phyloP scores from a whole-genome alignment of 2,113 vertebrate genomes.

The Ophiodon elongatus region DNA sequence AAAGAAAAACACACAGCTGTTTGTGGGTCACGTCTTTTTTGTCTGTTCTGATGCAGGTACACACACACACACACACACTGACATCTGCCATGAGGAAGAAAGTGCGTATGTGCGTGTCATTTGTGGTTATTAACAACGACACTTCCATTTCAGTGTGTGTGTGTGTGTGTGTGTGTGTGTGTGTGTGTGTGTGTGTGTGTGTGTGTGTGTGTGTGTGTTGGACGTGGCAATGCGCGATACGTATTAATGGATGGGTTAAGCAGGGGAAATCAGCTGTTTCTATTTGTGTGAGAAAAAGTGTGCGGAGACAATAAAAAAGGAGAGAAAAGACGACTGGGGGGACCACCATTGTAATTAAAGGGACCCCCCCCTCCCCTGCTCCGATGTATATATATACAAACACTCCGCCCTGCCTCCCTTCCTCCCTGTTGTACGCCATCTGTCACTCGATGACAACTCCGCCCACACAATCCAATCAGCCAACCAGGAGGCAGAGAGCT shows the following conservation, averaged over 20 bases:
- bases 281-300: background rate
- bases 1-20: conserved; percentile 29
- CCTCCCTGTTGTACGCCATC: conserved; percentile 89
- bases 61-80: too few species aligned
- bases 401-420: conserved; percentile 32
- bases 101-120: background rate
- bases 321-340: conserved; percentile 2
- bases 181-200: too few species aligned
- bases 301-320: background rate
- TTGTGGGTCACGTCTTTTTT: conserved; percentile 21
- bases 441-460: conserved; percentile 88
- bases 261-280: background rate
- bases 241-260: background rate
- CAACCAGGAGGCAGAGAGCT: conserved; percentile 78
- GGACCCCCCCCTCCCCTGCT: conserved; percentile 5
- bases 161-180: too few species aligned
- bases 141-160: too few species aligned
- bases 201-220: too few species aligned
- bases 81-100: background rate
- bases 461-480: conserved; percentile 85
- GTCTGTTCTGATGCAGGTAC: conserved; percentile 38
- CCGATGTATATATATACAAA: conserved; percentile 20
- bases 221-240: background rate
- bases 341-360: conserved; percentile 44
- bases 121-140: conserved; percentile 10